These are phyloP conservation scores for Stenolophus ochropezus DNA, from an alignment of 2,888 invertebrate genomes.

Conservation along the genomic window DNA sequence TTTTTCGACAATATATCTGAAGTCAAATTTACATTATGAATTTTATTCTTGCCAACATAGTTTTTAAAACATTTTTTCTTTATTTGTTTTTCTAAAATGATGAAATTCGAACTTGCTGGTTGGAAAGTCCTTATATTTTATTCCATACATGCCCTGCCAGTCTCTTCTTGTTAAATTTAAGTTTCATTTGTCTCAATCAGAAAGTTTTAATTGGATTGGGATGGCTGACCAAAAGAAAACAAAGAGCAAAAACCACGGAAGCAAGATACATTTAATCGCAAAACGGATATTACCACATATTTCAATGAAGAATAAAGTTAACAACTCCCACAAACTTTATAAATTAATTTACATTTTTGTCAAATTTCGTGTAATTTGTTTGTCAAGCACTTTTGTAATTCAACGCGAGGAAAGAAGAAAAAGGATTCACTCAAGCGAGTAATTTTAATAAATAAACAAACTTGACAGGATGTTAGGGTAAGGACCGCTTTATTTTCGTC, in stretches of 20 bases:
- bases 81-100: no score
- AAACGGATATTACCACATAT: neutral
- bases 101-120: no score
- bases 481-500: conserved; percentile 14
- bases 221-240: neutral
- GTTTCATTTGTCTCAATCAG: neutral
- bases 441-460: conserved; percentile 37
- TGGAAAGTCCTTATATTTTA: neutral
- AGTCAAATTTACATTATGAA: no score
- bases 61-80: no score
- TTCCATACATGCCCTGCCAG: neutral
- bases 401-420: conserved; percentile 1
- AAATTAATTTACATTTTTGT: neutral
- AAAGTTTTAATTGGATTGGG: neutral
- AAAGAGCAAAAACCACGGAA: neutral
- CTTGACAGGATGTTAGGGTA: conserved; percentile 5
- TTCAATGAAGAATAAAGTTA: neutral
- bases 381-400: neutral
- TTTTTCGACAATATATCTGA: no score
- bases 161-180: neutral
- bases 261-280: neutral
- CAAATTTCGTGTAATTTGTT: neutral
- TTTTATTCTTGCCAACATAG: no score
- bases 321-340: neutral
- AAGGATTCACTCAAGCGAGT: neutral